Conservation (phyloP, 2,888 invertebrate species). For the Microplitis manilae region DNA sequence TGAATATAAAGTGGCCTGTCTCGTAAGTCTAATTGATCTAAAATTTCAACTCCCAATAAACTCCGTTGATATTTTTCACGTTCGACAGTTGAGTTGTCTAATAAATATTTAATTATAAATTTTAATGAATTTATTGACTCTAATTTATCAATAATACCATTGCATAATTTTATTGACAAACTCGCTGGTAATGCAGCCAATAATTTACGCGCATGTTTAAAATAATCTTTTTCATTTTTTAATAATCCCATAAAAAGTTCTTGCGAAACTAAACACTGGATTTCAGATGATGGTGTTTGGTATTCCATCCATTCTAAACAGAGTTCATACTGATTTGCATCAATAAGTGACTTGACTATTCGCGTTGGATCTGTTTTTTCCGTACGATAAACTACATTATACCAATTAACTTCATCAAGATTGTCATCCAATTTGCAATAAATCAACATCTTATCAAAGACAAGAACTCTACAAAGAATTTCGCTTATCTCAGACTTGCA, state of each 20-base stretch:
- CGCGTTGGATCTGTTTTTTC: slow-evolving; percentile 73
- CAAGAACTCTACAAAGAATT: slow-evolving; percentile 60
- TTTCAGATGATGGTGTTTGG: slow-evolving; percentile 75
- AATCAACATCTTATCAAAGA: slow-evolving; percentile 65
- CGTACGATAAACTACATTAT: slow-evolving; percentile 60
- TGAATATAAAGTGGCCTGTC: slow-evolving; percentile 78
- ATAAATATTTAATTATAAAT: slow-evolving; percentile 78
- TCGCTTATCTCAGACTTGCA: slow-evolving; percentile 60
- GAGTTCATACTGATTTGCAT: slow-evolving; percentile 76
- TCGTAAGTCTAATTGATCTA: slow-evolving; percentile 75
- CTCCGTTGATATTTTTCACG: slow-evolving; percentile 76
- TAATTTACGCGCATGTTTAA: slow-evolving; percentile 69
- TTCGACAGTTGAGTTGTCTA: slow-evolving; percentile 71
- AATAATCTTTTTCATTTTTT: slow-evolving; percentile 71
- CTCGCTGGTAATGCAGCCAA: slow-evolving; percentile 76
- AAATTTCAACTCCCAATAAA: slow-evolving; percentile 79
- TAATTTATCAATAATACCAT: slow-evolving; percentile 77
- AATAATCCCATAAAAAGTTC: slow-evolving; percentile 76
- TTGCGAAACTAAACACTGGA: slow-evolving; percentile 74
- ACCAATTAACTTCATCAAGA: slow-evolving; percentile 57
- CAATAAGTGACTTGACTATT: slow-evolving; percentile 75
- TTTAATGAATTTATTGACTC: slow-evolving; percentile 77
- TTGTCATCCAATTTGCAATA: slow-evolving; percentile 53
- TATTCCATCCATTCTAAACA: slow-evolving; percentile 82
- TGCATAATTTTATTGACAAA: slow-evolving; percentile 77